These are phyloP conservation scores for Leptinotarsa haldemani DNA, from an alignment of 2,888 invertebrate species.

Conservation along the genomic window DNA sequence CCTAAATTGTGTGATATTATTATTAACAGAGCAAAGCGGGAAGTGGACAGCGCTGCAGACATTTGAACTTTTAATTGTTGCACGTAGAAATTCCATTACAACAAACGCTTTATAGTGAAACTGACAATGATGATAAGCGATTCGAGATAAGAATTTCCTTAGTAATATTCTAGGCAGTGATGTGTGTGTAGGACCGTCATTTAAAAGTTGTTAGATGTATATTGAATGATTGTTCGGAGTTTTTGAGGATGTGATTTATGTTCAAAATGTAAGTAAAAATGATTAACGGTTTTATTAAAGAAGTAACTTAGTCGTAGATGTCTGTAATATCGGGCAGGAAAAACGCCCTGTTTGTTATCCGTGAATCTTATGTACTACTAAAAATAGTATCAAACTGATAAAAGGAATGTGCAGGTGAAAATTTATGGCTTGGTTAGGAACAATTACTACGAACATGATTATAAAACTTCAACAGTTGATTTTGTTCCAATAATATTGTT, in stretches of 20 bases:
- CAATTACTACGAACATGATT: neutral
- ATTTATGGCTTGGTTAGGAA: slow-evolving; percentile 11
- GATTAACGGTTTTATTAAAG: neutral
- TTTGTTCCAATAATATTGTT: too few species aligned
- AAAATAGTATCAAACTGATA: slow-evolving; percentile 2
- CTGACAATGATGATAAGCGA: slow-evolving; percentile 48
- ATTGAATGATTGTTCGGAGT: slow-evolving; percentile 11
- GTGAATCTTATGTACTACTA: slow-evolving; percentile 1
- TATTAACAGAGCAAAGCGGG: slow-evolving; percentile 28
- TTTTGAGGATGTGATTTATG: slow-evolving; percentile 23
- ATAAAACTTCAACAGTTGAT: neutral
- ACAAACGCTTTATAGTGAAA: slow-evolving; percentile 35
- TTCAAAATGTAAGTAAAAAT: slow-evolving; percentile 13
- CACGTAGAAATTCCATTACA: slow-evolving; percentile 39
- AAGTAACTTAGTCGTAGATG: neutral
- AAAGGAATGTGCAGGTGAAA: neutral
- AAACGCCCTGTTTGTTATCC: slow-evolving; percentile 12
- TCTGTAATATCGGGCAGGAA: neutral
- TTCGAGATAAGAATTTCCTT: slow-evolving; percentile 54
- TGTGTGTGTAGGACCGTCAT: slow-evolving; percentile 37
- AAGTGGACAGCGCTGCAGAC: slow-evolving; percentile 32
- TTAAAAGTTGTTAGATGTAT: slow-evolving; percentile 14
- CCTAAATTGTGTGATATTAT: slow-evolving; percentile 32
- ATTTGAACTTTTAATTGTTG: slow-evolving; percentile 37
- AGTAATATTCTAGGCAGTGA: slow-evolving; percentile 41